phyloP scores from a whole-genome alignment of 2,113 vertebrate species.

The Dasyurus viverrinus region DNA sequence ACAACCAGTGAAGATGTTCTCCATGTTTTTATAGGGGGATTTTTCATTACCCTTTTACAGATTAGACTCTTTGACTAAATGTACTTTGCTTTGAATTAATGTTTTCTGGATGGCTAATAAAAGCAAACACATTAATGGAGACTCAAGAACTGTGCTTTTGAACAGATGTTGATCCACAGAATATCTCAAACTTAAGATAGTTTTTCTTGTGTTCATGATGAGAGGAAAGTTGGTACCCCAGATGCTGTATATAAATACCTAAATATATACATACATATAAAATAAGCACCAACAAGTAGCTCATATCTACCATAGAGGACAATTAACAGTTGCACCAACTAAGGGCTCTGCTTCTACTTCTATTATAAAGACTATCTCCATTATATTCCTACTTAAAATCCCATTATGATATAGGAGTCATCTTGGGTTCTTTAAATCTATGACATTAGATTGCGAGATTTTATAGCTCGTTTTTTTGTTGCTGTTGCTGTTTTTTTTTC shows the following conservation, averaged over 20 bases:
- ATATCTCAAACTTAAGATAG: not conserved
- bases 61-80: not conserved
- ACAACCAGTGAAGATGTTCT: not conserved
- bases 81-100: not conserved
- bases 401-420: not conserved
- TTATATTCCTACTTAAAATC: not conserved
- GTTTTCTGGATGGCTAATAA: not conserved
- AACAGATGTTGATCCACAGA: not conserved
- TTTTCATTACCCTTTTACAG: not conserved
- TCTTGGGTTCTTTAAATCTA: not conserved
- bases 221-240: not conserved
- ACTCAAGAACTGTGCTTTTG: not conserved
- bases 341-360: not conserved
- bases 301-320: not conserved
- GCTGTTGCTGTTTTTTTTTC: not conserved
- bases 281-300: not conserved
- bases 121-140: not conserved
- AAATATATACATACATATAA: not conserved
- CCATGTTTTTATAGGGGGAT: not conserved
- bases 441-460: not conserved
- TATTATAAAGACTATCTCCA: not conserved
- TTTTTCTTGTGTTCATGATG: not conserved
- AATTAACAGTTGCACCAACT: not conserved
- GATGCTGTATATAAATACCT: not conserved
- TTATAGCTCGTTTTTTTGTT: not conserved